A percentile compares a stretch with the other conserved stretches of the same genome.
phyloP scores from a whole-genome alignment of 2,888 invertebrate species.

The Nomada ruficornis region DNA sequence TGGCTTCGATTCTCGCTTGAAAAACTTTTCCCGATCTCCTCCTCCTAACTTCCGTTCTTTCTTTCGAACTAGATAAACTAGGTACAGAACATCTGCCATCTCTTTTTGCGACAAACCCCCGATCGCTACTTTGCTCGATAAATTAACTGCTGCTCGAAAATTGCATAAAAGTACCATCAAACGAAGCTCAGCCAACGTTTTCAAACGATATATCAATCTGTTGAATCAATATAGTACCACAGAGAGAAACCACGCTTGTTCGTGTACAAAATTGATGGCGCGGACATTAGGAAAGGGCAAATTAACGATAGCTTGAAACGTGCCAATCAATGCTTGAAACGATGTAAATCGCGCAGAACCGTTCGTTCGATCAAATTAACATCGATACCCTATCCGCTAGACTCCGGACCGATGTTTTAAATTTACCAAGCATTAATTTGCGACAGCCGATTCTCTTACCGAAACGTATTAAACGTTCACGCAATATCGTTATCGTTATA shows the following conservation, averaged over 20 bases:
- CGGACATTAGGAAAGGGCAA: slow-evolving; percentile 47
- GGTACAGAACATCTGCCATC: not conserved
- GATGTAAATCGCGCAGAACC: slow-evolving; percentile 18
- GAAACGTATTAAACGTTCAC: not conserved
- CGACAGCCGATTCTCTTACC: not conserved
- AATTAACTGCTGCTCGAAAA: no score
- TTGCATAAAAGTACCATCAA: not conserved
- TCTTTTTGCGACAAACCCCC: not conserved
- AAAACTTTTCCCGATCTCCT: slow-evolving; percentile 4
- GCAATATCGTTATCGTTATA: not conserved
- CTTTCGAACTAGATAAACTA: not conserved
- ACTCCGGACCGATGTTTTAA: no score
- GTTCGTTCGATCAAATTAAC: slow-evolving; percentile 26
- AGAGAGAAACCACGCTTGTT: slow-evolving; percentile 20
- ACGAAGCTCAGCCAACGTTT: no score
- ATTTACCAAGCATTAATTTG: not conserved
- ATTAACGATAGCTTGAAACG: slow-evolving; percentile 35
- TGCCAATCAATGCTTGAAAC: slow-evolving; percentile 20
- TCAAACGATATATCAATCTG: not conserved
- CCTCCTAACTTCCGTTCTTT: not conserved
- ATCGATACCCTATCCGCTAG: not conserved
- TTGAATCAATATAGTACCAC: slow-evolving; percentile 8
- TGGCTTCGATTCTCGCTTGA: not conserved
- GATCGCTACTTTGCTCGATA: not conserved
- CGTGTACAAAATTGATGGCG: slow-evolving; percentile 24